Conservation (phyloP, 2,797 vertebrate genomes). For the Sciaenops ocellatus region DNA sequence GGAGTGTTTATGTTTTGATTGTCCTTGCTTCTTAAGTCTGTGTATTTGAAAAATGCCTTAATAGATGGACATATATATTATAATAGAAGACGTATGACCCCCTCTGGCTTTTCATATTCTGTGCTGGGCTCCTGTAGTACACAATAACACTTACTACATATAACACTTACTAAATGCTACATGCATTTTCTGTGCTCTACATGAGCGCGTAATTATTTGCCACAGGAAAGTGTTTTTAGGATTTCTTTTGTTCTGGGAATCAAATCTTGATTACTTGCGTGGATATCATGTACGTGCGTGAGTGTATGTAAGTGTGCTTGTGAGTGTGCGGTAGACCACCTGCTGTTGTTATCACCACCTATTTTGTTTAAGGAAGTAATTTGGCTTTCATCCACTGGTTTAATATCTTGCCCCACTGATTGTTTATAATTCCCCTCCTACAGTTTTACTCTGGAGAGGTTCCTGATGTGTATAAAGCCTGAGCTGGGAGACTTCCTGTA, state of each 20-base stretch:
- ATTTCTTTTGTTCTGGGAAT: conserved; percentile 47
- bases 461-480: conserved; percentile 37
- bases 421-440: conserved; percentile 64
- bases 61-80: background rate
- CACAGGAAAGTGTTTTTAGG: conserved; percentile 29
- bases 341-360: conserved; percentile 64
- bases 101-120: background rate
- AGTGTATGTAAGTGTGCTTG: background rate
- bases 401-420: conserved; percentile 67
- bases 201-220: conserved; percentile 42
- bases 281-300: conserved; percentile 35
- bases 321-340: conserved; percentile 37
- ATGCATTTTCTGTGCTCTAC: conserved; percentile 11
- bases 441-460: conserved; percentile 49
- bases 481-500: conserved; percentile 39
- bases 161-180: too few relatives aligned
- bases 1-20: background rate
- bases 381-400: conserved; percentile 64
- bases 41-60: background rate
- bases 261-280: conserved; percentile 45
- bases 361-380: conserved; percentile 76
- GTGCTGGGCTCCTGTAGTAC: background rate
- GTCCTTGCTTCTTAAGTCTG: background rate
- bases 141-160: background rate
- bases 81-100: background rate